Evolutionary conservation across 2,113 vertebrate species (phyloP).

Genomic region (Ailuropoda melanoleuca): DNA sequence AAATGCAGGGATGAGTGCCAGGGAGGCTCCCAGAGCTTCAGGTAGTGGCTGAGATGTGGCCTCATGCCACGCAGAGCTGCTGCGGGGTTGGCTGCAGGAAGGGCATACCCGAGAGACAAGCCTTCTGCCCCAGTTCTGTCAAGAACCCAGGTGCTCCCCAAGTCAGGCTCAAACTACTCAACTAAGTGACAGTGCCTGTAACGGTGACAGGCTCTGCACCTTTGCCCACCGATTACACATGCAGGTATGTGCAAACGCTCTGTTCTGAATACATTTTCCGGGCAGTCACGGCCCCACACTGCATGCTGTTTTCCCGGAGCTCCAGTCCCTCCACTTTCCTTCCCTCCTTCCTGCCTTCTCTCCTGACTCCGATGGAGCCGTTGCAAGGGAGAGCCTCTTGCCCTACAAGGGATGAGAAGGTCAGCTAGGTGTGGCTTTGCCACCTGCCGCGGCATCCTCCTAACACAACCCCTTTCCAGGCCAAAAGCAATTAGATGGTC

Average conservation of each 20-base stretch:
- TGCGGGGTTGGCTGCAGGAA: not conserved
- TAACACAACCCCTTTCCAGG: not conserved
- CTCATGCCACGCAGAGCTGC: not conserved
- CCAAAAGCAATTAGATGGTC: not conserved
- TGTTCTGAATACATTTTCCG: not conserved
- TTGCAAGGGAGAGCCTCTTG: not conserved
- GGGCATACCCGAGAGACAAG: accelerated
- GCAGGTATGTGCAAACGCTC: not conserved
- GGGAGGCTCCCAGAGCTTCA: no score
- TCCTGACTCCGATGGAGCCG: not conserved
- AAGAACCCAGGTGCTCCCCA: not conserved
- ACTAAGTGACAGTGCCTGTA: not conserved
- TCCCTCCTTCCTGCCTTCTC: not conserved
- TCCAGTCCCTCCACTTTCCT: no score
- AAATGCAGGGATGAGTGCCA: not conserved
- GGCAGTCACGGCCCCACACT: not conserved
- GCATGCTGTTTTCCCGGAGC: not conserved
- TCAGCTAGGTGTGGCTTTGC: not conserved
- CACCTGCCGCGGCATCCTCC: not conserved
- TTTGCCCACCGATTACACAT: not conserved
- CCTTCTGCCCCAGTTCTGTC: not conserved
- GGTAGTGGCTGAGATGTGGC: not conserved
- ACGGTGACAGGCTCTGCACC: not conserved
- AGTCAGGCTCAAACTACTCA: no score
- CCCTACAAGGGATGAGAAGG: not conserved